Conservation (phyloP, 2,113 vertebrate genomes). For the Tupaia chinensis region DNA sequence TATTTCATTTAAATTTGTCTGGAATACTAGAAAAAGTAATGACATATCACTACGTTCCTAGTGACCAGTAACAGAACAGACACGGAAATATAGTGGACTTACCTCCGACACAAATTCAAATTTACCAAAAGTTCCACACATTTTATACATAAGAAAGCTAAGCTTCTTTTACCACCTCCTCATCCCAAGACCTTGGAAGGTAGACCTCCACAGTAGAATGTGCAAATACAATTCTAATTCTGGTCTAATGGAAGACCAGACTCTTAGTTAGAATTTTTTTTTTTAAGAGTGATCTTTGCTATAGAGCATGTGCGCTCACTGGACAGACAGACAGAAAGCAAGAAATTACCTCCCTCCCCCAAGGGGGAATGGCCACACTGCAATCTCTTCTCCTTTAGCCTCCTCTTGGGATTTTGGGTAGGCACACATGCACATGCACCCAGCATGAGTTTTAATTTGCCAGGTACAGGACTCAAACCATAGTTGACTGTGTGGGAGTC, state of each 20-base stretch:
- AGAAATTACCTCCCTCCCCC: too few species aligned
- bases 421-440: too few species aligned
- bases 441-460: too few species aligned
- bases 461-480: too few species aligned
- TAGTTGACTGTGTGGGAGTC: too few species aligned
- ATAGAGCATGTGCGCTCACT: too few species aligned
- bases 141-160: background rate
- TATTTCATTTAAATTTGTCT: conserved; percentile 42
- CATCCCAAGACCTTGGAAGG: background rate
- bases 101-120: background rate
- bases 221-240: background rate
- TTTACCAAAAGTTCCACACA: conserved; percentile 36
- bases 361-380: too few species aligned
- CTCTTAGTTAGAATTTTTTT: background rate
- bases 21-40: conserved; percentile 28
- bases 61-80: conserved; percentile 31
- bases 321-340: too few species aligned
- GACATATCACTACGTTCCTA: background rate
- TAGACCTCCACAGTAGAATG: background rate
- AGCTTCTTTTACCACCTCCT: background rate
- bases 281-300: too few species aligned
- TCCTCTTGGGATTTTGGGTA: too few species aligned
- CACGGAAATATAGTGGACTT: background rate
- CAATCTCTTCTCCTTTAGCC: too few species aligned
- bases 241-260: background rate